Base-by-base conservation (phyloP, 1,140 invertebrate genomes). In the Diploscapter pachys region DNA sequence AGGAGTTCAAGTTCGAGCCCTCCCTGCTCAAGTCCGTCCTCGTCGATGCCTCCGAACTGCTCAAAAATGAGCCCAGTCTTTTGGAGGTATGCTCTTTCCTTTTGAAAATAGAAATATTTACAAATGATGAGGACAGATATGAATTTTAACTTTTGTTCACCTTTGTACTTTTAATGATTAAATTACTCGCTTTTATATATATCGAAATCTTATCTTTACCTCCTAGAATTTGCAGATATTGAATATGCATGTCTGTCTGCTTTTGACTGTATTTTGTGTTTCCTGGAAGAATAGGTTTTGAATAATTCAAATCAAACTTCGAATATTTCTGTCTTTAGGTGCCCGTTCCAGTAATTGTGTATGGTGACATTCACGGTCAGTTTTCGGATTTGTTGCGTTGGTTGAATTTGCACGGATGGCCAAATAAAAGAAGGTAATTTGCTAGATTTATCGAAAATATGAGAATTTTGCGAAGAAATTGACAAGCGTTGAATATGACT, bases 291-390 rank as follows among this genome's bases (percentile, higher is more conserved):
- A 31, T 31, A 31, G 31, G 2, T 2, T 13, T 13, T 65, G 51
- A 50, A 50, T 8, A 31, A 65, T 9, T 9, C 51, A n/a, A 68
- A 55, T 68, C 57, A 13, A 48, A 52, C 2, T 52, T 11, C 57
- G 57, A 11, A 59, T 11, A 11, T 59, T 11, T 31, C 57, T 59
- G 13, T 53, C 8, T 65, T 4, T 79, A 73, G 77, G 57, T 77
- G 11, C 56, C 53, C 5, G 75, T 79, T 51, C 78, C 78, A 48
- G 63, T 57, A 11, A 68, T 64, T 11, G 67, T 80, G 8, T 78
- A 80, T 66, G 87, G 87, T 5, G 87, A 88, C 78, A 87, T 88
- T 57, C 87, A 88, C 81, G 87, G 87, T 53, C 87, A 88, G 73
- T 88, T 84, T 81, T 83, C 84, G 72, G 87, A 88, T 76, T 76